A percentile compares a stretch with the other conserved stretches of the same genome.
phyloP scores from a whole-genome alignment of 2,888 invertebrate species.

The Branchellion lobata region DNA sequence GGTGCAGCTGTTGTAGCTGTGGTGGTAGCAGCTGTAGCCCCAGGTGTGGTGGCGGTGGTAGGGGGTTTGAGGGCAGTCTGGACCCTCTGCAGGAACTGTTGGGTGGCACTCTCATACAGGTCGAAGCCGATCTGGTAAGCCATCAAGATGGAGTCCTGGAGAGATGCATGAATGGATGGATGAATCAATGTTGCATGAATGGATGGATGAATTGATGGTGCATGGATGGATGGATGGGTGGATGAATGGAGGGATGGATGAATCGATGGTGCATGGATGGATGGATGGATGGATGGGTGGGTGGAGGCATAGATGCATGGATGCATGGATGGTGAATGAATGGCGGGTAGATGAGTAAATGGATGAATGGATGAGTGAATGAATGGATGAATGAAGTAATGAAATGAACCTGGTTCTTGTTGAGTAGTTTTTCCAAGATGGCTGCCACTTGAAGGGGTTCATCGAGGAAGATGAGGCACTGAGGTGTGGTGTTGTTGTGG shows the following conservation, averaged over 20 bases:
- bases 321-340: too few species aligned
- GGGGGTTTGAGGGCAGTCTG: slow-evolving; percentile 58
- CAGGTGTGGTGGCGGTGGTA: slow-evolving; percentile 49
- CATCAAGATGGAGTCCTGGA: slow-evolving; percentile 79
- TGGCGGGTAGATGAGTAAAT: not conserved
- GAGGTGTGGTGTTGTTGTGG: too few species aligned
- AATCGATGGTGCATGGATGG: not conserved
- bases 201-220: too few species aligned
- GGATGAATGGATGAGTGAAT: not conserved
- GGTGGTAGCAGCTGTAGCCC: not conserved
- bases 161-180: not conserved
- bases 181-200: too few species aligned
- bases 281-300: too few species aligned
- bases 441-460: slow-evolving; percentile 89
- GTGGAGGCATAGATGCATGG: not conserved
- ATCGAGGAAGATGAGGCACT: slow-evolving; percentile 93
- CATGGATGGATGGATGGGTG: too few species aligned
- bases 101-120: slow-evolving; percentile 96
- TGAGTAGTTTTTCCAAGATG: slow-evolving; percentile 81
- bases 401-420: slow-evolving; percentile 44
- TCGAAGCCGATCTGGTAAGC: slow-evolving; percentile 99
- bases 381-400: not conserved
- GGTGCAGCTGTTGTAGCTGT: not conserved
- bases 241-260: not conserved
- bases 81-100: slow-evolving; percentile 79